A percentile compares a stretch with the other conserved stretches of the same genome.
Conservation (phyloP, 2,797 vertebrate genomes). For the Sebastes oblongus region DNA sequence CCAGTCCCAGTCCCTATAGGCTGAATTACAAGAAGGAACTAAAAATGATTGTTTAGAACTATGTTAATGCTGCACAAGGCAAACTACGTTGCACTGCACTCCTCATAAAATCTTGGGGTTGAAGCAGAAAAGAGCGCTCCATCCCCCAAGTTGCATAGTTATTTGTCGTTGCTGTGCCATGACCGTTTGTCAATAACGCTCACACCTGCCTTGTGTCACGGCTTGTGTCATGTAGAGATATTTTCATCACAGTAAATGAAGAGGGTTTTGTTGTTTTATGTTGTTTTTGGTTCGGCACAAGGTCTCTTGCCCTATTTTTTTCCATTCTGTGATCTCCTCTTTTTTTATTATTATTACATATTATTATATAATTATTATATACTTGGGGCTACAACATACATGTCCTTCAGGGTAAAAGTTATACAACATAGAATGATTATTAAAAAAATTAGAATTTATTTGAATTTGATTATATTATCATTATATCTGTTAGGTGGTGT, state of each 20-base stretch:
- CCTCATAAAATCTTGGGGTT: background rate
- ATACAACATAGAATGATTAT: background rate
- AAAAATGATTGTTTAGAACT: background rate
- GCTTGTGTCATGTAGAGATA: background rate
- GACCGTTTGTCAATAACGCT: background rate
- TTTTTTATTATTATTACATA: background rate
- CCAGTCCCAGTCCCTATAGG: background rate
- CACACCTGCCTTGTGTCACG: background rate
- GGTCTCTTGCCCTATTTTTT: background rate
- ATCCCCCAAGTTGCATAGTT: background rate
- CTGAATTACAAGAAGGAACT: background rate
- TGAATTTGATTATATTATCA: background rate
- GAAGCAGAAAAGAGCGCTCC: background rate
- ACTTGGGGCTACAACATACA: background rate
- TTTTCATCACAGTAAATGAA: background rate
- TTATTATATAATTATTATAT: no score
- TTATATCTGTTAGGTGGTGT: background rate
- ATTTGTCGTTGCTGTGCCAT: background rate
- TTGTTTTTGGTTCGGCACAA: background rate
- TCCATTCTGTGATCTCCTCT: background rate
- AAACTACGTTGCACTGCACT: background rate
- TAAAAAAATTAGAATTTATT: background rate
- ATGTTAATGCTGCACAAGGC: background rate
- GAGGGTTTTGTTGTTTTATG: background rate
- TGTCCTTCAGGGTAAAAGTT: background rate